Evolutionary conservation across 2,113 vertebrate species (phyloP).

Genomic region (Leptobrachium leishanense): DNA sequence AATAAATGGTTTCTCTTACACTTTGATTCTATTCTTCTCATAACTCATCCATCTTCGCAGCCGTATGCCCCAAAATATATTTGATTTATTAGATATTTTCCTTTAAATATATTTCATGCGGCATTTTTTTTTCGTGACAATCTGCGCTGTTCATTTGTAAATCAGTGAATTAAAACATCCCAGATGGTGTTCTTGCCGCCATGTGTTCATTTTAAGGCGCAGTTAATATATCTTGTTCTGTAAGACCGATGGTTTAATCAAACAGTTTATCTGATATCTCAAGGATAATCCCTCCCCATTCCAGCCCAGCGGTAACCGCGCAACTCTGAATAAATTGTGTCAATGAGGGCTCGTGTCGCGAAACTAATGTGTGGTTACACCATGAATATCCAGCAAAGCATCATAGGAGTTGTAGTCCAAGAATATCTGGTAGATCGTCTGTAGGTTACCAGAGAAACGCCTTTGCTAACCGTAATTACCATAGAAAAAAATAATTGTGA

Average conservation of each 20-base stretch:
- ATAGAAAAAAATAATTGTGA: too few relatives aligned
- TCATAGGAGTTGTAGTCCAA: too few relatives aligned
- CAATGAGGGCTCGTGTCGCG: too few relatives aligned
- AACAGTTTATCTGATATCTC: constrained; percentile 29
- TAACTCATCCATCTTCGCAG: too few relatives aligned
- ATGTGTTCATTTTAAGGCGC: constrained; percentile 10
- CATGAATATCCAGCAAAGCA: too few relatives aligned
- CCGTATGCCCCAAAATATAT: background rate
- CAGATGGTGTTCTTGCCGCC: constrained; percentile 17
- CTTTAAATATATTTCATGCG: constrained; percentile 2
- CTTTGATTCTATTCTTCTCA: too few relatives aligned
- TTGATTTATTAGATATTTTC: constrained; percentile 14
- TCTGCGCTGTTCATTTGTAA: constrained; percentile 1
- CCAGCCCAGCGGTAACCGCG: background rate
- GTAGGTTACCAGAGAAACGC: too few relatives aligned
- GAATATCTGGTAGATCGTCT: too few relatives aligned
- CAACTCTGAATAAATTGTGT: too few relatives aligned
- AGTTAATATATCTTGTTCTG: constrained; percentile 15
- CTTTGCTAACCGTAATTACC: too few relatives aligned
- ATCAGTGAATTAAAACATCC: constrained; percentile 15
- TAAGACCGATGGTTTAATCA: constrained; percentile 28
- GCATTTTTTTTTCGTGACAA: background rate
- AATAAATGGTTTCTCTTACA: too few relatives aligned
- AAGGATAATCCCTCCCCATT: background rate
- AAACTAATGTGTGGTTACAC: too few relatives aligned